A percentile compares a stretch with the other conserved stretches of the same genome.
Conservation (phyloP, 2,797 vertebrate species). For the Poeciliopsis gracilis region DNA sequence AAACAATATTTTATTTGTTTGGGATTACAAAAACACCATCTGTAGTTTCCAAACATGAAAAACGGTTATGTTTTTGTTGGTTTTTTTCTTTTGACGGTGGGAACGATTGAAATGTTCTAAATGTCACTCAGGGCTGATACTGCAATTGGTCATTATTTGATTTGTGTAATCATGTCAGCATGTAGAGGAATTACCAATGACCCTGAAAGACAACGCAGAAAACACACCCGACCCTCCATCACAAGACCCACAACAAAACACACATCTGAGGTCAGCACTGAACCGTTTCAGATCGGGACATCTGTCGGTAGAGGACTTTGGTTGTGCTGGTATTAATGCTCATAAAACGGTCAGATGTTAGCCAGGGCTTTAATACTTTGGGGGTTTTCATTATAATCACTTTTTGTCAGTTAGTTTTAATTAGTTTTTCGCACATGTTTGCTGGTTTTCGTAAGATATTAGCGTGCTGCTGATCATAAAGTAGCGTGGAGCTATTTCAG, state of each 20-base stretch:
- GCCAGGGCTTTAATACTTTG: too few relatives aligned
- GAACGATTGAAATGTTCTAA: not conserved
- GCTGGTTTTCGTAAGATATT: too few relatives aligned
- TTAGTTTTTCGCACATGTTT: too few relatives aligned
- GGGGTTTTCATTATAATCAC: too few relatives aligned
- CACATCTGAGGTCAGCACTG: too few relatives aligned
- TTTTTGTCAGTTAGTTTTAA: too few relatives aligned
- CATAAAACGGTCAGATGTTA: too few relatives aligned
- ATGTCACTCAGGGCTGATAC: not conserved
- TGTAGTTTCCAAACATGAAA: not conserved
- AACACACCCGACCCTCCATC: slow-evolving; percentile 16
- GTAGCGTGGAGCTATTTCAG: too few relatives aligned
- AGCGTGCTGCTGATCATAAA: not conserved
- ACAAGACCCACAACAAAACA: slow-evolving; percentile 12
- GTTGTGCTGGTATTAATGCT: too few relatives aligned
- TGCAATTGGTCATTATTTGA: not conserved
- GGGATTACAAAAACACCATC: not conserved
- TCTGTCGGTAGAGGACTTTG: too few relatives aligned
- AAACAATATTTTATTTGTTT: not conserved
- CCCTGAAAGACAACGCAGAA: not conserved
- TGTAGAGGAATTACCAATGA: slow-evolving; percentile 4
- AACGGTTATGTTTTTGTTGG: too few relatives aligned
- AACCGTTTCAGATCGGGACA: too few relatives aligned
- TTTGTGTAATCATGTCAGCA: not conserved
- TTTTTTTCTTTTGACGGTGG: not conserved